Evolutionary conservation across 1,140 invertebrate species (phyloP), one percentile per base, ranked within the genome.

Genomic region (Caenorhabditis remanei): DNA sequence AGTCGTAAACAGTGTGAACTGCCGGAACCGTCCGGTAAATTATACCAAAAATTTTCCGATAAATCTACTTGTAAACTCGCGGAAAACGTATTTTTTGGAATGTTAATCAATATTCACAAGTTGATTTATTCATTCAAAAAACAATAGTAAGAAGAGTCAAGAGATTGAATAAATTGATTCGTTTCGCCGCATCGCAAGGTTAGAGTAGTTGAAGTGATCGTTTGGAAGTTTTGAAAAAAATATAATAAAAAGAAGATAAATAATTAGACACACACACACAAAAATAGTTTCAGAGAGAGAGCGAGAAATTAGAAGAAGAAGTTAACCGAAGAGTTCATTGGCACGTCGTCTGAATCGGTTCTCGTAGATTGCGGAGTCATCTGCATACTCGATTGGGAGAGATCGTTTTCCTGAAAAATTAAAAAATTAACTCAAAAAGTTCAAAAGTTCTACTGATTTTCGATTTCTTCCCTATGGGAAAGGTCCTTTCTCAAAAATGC

Each of bases 261-360:
- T 50, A 79, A 53, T 53, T 50, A 53, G 46, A 67, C 63, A 67
- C 63, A 67, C 40, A 75, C 67, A 50, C 32, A 79, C 61, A 63
- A 40, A 32, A 32, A 32, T 21, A 13, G 32, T 63, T 63, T 32
- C 9, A 32, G 9, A 9, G 71, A 41, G 46, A 53, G 46, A 50
- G 71, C 50, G 46, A 24, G n/a, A 48, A 50, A 9, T 7, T 21
- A 4, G n/a, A 53, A n/a, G n/a, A 46, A 46, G 50, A 50, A 43
- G 21, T 79, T 50, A 79, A 50, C 71, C 71, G 46, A 79, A 79
- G 46, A 79, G 71, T 50, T 79, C 71, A 24, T 79, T 79, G 71
- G 71, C 71, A 53, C 71, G 71, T 24, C 71, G 71, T 79, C 71
- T 48, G 71, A 79, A 79, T 79, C 71, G 43, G 71, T 24, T 79